Evolutionary conservation across 2,797 vertebrate genomes (phyloP), one percentile per base, ranked within the genome.

Genomic region (Euphonia xanthogaster): DNA sequence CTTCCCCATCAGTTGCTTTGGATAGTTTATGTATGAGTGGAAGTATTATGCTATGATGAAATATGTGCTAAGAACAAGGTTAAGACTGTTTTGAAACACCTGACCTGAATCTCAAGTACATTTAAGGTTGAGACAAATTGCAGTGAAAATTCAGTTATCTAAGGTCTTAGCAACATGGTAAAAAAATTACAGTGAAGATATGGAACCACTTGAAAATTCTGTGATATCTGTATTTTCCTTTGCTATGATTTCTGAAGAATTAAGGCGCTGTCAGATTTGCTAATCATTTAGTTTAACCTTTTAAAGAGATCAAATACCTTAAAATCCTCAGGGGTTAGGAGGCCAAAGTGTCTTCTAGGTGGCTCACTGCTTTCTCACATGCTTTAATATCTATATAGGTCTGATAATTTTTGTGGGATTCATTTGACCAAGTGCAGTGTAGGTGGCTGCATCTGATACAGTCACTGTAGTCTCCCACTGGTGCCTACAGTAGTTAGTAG

Each of bases 361-460:
- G 25, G 23, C 4, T 86, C 20, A 9, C 21, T 77, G 10, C 30
- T 86, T 74, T 19, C 37, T 90, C 54, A 30, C 23, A 24, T 53
- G 17, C n/a, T 76, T 80, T 61, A 68, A 28, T 86, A 42, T 84
- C 54, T 61, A 3, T 31, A 23, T 23, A 65, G 39, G n/a, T 54
- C 39, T 50, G 66, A 33, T 54, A 39, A 35, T 58, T 93, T 75
- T 47, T 75, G 35, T 71, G 33, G 35, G 18, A 81, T 75, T 86
- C 17, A 24, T 86, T 92, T 0, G 4, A 14, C 42, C 80, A 86
- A 92, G 58, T 81, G 33, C 47, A 68, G 24, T 28, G 92, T 93
- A 90, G 92, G 92, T 78, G 95, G 84, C 67, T 96, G 80, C 76
- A 94, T 81, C 62, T 92, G 88, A 81, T 86, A 33, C 11, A 92